Conservation (phyloP, 2,797 vertebrate species). For the Hozukius guyotensis region DNA sequence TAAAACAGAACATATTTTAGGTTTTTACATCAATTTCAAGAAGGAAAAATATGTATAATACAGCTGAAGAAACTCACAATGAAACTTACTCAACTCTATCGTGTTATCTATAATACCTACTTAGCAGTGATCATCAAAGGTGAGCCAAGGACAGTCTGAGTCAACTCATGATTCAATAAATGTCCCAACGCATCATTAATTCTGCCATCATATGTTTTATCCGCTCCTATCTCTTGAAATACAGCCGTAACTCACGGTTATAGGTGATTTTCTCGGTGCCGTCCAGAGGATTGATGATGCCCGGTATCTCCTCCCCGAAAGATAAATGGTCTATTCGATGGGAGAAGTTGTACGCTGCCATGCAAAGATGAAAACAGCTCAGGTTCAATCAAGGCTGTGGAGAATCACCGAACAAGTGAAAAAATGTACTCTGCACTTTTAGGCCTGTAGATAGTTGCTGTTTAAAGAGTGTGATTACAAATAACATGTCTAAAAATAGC, state of each 20-base stretch:
- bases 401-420: not conserved
- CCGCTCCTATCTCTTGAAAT: not conserved
- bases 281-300: constrained; percentile 95
- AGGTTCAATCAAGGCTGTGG: not conserved
- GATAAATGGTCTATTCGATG: constrained; percentile 98
- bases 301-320: constrained; percentile 93
- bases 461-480: not conserved
- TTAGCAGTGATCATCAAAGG: not conserved
- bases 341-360: constrained; percentile 97
- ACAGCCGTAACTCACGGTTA: constrained; percentile 85
- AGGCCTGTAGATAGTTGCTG: not conserved
- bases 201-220: not conserved
- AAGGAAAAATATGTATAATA: not conserved
- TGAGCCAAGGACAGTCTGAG: not conserved
- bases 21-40: not conserved
- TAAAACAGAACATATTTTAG: not conserved
- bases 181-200: not conserved
- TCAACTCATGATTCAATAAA: not conserved
- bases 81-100: not conserved
- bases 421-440: not conserved
- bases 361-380: constrained; percentile 36
- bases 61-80: not conserved
- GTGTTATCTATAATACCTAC: not conserved
- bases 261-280: constrained; percentile 95
- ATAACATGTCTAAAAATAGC: not conserved